Percentiles rank a stretch among this genome's conserved stretches.
Conservation (phyloP, 2,888 invertebrate genomes). For the Lapara coniferarum region DNA sequence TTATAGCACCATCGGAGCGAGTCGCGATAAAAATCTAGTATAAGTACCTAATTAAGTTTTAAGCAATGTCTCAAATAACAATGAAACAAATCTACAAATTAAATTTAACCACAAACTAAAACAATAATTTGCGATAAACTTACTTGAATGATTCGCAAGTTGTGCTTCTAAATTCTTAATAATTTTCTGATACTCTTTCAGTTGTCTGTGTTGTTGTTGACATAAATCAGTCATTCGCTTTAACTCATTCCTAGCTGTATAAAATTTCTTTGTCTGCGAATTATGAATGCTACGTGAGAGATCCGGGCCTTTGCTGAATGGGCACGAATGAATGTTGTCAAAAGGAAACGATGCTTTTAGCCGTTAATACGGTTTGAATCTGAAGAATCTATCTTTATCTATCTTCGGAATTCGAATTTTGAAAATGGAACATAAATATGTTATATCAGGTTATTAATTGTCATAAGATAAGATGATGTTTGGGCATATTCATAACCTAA, state of each 20-base stretch:
- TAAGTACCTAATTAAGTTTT: too few relatives aligned
- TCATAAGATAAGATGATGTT: too few relatives aligned
- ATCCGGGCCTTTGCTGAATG: background rate
- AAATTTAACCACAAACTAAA: background rate
- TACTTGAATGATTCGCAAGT: constrained; percentile 56
- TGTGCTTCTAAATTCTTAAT: constrained; percentile 66
- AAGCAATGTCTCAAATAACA: background rate
- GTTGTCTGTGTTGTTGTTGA: constrained; percentile 72
- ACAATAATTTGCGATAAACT: background rate
- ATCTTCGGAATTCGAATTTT: too few relatives aligned
- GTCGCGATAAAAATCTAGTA: too few relatives aligned
- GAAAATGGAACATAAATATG: too few relatives aligned
- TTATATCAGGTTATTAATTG: too few relatives aligned
- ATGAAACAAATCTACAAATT: background rate
- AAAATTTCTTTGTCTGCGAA: constrained; percentile 74
- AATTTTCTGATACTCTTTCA: constrained; percentile 71
- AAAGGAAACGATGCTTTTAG: too few relatives aligned
- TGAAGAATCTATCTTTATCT: too few relatives aligned
- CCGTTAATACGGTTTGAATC: too few relatives aligned
- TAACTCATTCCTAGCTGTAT: constrained; percentile 66
- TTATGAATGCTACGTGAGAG: background rate
- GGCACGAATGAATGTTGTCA: too few relatives aligned
- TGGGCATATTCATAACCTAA: too few relatives aligned
- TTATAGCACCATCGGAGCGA: too few relatives aligned
- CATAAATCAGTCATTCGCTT: constrained; percentile 72